Evolutionary conservation across 2,888 invertebrate species (phyloP), one percentile per base, ranked within the genome.

Genomic region (Athetis lepigone): DNA sequence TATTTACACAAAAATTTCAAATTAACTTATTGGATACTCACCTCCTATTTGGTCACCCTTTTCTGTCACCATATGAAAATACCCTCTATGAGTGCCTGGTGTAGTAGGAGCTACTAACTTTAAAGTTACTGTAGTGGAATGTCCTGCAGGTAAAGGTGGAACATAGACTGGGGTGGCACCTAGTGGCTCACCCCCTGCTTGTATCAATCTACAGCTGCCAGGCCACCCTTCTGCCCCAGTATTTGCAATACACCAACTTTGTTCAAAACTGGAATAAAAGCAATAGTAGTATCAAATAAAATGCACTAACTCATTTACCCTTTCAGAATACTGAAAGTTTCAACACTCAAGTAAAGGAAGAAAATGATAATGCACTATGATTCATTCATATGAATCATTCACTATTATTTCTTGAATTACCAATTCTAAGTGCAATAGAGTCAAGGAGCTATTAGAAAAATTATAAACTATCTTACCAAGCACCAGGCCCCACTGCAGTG

Each of bases 1-100:
- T 16, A 27, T 25, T 52, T 33, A 19, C 40, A 8, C 18, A 18
- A 60, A 40, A 61, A 52, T 2, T 42, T 6, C 16, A 51, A 19
- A 42, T 11, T 2, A 18, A 19, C 3, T 7, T 19, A 16, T 23
- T 9, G 52, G 29, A 29, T 62, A 79, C 84, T 84, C 94, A 98
- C 99, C 98, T 90, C 99, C 99, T 95, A 99, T 98, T 91, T 97
- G 98, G 82, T 97, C 96, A 69, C 98, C 98, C 82, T 97, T 97
- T 40, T 98, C 96, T 62, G 98, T 98, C 84, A 97, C 97, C 95
- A 99, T 96, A 85, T 98, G 96, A 97, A 99, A 99, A 95, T 98
- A 97, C 78, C 98, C 98, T 90, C 97, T 96, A 90, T 97, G 98
- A 18, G 96, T 96, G 11, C 98, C 98, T 40, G 97, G 95, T 60